Percentiles rank a stretch among this genome's conserved stretches.
These are phyloP conservation scores for Platichthys flesus DNA, from an alignment of 2,113 vertebrate species.

Conservation along the genomic window DNA sequence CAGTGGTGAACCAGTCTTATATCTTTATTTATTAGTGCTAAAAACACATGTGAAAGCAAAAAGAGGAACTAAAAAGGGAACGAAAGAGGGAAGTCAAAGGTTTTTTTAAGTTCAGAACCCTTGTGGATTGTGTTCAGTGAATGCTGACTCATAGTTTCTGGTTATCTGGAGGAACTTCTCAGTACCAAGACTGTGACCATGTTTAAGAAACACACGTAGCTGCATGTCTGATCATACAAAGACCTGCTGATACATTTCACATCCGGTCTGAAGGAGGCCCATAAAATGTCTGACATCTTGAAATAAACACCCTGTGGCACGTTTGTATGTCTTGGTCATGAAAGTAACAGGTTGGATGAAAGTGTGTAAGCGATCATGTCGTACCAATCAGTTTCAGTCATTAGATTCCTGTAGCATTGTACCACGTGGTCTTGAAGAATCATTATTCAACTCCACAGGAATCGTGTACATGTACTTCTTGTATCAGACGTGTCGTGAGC, in stretches of 20 bases:
- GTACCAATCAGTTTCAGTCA: too few relatives aligned
- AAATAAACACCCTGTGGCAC: too few relatives aligned
- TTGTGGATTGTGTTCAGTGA: neutral
- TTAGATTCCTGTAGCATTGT: neutral
- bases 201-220: neutral
- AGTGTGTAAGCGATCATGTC: too few relatives aligned
- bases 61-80: neutral
- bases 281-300: too few relatives aligned
- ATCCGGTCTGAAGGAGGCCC: neutral
- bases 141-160: neutral
- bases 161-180: neutral
- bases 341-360: too few relatives aligned
- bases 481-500: too few relatives aligned
- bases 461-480: too few relatives aligned
- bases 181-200: too few relatives aligned
- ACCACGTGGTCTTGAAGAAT: neutral
- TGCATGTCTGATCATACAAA: neutral
- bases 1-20: neutral
- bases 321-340: too few relatives aligned
- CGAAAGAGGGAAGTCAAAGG: neutral
- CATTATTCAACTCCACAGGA: too few relatives aligned
- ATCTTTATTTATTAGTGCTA: neutral
- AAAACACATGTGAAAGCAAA: neutral
- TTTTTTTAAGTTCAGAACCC: neutral
- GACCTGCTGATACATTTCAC: neutral